Evolutionary conservation across 2,888 invertebrate species (phyloP).

Genomic region (Lycophotia porphyrea): DNA sequence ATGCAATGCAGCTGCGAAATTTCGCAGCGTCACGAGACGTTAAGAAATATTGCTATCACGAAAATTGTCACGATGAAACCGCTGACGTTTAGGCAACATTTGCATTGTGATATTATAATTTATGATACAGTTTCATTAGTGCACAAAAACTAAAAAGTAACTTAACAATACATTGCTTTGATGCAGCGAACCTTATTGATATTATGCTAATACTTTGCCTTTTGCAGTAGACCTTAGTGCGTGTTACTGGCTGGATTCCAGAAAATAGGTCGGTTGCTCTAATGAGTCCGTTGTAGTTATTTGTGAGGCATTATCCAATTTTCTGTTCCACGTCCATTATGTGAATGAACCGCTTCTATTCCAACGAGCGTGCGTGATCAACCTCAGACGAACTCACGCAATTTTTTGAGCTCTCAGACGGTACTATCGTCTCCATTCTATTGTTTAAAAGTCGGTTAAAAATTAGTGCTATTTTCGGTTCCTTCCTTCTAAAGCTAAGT

Average conservation of each 20-base stretch:
- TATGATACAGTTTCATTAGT: conserved; percentile 13
- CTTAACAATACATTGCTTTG: conserved; percentile 13
- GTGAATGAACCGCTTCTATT: conserved; percentile 76
- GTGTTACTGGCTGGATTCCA: conserved; percentile 51
- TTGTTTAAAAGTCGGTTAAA: conserved; percentile 66
- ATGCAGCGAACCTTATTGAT: conserved; percentile 15
- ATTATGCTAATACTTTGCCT: conserved; percentile 46
- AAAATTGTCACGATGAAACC: conserved; percentile 69
- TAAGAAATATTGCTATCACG: conserved; percentile 78
- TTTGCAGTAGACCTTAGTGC: conserved; percentile 16
- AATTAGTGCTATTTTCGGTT: conserved; percentile 58
- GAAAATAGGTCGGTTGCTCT: conserved; percentile 76
- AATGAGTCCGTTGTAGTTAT: conserved; percentile 74
- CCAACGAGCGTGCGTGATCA: conserved; percentile 75
- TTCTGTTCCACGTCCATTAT: conserved; percentile 79
- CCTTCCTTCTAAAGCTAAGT: conserved; percentile 68
- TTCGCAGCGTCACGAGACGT: conserved; percentile 80
- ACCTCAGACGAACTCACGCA: conserved; percentile 74
- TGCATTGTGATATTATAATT: conserved; percentile 15
- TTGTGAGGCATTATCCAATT: conserved; percentile 84
- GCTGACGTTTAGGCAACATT: conserved; percentile 47
- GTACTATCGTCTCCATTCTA: conserved; percentile 58
- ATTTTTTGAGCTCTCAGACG: conserved; percentile 59
- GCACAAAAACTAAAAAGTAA: background rate
- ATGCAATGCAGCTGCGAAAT: conserved; percentile 80